Evolutionary conservation across 1,140 invertebrate species (phyloP).

Genomic region (Drosophila seguyi): DNA sequence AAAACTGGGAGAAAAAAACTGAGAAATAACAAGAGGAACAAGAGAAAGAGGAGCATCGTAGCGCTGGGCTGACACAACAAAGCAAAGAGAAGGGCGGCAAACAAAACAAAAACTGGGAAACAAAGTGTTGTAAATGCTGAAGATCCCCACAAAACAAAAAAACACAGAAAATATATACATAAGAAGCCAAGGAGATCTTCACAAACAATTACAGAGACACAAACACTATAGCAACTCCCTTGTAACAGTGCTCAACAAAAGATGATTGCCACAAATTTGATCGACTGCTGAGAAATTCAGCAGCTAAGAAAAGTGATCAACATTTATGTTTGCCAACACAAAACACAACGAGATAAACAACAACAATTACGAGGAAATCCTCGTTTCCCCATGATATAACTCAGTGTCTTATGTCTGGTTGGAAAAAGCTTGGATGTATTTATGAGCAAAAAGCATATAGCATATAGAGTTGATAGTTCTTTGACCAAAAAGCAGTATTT

Average conservation of each 20-base stretch:
- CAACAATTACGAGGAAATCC: neutral
- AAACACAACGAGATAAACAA: neutral
- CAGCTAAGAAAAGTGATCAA: constrained; percentile 26
- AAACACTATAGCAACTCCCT: neutral
- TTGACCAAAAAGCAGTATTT: neutral
- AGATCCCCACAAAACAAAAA: constrained; percentile 17
- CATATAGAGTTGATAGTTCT: neutral
- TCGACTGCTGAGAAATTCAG: constrained; percentile 35
- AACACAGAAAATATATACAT: constrained; percentile 1
- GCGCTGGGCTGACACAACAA: constrained; percentile 31
- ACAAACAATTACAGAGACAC: constrained; percentile 40
- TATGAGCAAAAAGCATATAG: neutral
- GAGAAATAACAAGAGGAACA: constrained; percentile 19
- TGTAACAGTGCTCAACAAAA: constrained; percentile 38
- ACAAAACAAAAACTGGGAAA: constrained; percentile 35
- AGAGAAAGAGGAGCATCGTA: constrained; percentile 19
- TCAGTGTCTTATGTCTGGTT: neutral
- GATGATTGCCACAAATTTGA: constrained; percentile 41
- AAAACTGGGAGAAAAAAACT: constrained; percentile 14
- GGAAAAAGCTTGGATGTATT: neutral
- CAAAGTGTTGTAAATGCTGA: constrained; percentile 20
- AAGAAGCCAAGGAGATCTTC: constrained; percentile 9
- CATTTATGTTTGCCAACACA: constrained; percentile 14
- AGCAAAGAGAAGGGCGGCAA: constrained; percentile 48
- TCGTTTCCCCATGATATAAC: constrained; percentile 7